Percentiles rank a stretch among this genome's conserved stretches.
phyloP scores from a whole-genome alignment of 2,888 invertebrate species.

The Nysson spinosus region DNA sequence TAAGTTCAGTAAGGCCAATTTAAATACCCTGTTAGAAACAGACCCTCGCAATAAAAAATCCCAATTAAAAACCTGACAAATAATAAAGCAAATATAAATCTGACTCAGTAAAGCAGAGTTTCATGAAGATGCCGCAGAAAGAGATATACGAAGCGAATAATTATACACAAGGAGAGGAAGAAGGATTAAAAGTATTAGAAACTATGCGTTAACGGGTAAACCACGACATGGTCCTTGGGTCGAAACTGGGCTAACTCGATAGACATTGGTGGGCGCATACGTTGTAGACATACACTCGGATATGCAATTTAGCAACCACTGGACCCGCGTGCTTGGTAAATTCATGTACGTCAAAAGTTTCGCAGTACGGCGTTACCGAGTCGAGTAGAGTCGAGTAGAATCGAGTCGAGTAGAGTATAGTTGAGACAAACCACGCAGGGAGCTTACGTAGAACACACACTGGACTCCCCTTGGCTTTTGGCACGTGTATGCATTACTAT shows the following conservation, averaged over 20 bases:
- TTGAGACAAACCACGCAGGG: slow-evolving; percentile 1
- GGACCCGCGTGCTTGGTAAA: slow-evolving; percentile 47
- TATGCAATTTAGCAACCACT: slow-evolving; percentile 61
- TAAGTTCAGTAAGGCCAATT: no score
- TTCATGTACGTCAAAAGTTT: slow-evolving; percentile 57
- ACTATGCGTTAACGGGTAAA: slow-evolving; percentile 55
- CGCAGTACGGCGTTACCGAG: slow-evolving; percentile 11
- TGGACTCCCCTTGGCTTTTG: slow-evolving; percentile 14
- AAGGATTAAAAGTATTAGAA: slow-evolving; percentile 60
- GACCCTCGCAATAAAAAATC: no score
- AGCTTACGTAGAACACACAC: slow-evolving; percentile 10
- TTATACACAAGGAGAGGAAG: slow-evolving; percentile 7
- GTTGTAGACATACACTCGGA: slow-evolving; percentile 51
- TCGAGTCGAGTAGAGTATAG: slow-evolving; percentile 4
- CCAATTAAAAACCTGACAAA: no score
- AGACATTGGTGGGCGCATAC: slow-evolving; percentile 52
- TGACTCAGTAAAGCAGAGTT: no score
- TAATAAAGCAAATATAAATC: no score
- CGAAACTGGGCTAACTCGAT: slow-evolving; percentile 60
- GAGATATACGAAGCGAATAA: slow-evolving; percentile 4
- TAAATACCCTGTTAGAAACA: no score
- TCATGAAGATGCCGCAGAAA: no score
- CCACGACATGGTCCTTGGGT: slow-evolving; percentile 49
- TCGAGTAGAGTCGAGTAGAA: slow-evolving; percentile 6
- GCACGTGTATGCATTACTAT: slow-evolving; percentile 35